phyloP scores from a whole-genome alignment of 2,888 invertebrate genomes.

The Orgyia antiqua region DNA sequence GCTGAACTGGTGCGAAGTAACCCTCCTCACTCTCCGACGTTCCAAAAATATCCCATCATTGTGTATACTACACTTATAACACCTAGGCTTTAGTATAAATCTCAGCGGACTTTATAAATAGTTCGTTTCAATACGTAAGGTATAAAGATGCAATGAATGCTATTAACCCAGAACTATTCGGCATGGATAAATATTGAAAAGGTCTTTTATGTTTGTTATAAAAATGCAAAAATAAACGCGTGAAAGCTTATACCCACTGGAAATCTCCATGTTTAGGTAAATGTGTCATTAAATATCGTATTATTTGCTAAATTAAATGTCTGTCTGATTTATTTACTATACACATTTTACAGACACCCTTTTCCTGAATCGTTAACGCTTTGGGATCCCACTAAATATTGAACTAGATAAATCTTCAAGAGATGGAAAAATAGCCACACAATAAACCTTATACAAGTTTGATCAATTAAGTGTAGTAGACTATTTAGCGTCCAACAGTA shows the following conservation, averaged over 20 bases:
- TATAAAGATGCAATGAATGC: slow-evolving; percentile 28
- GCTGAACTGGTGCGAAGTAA: slow-evolving; percentile 46
- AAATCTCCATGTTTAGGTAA: slow-evolving; percentile 7
- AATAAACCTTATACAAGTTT: too few relatives aligned
- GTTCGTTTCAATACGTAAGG: slow-evolving; percentile 30
- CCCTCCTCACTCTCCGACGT: slow-evolving; percentile 44
- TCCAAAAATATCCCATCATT: slow-evolving; percentile 70
- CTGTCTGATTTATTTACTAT: too few relatives aligned
- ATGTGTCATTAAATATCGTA: slow-evolving; percentile 5
- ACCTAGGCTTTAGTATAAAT: slow-evolving; percentile 63
- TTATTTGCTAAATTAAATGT: too few relatives aligned
- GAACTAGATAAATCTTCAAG: too few relatives aligned
- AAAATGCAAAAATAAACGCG: slow-evolving; percentile 1
- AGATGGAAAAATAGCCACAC: too few relatives aligned
- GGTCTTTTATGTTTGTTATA: slow-evolving; percentile 1
- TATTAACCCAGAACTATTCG: slow-evolving; percentile 34
- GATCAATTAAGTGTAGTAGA: too few relatives aligned
- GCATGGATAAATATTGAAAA: slow-evolving; percentile 16
- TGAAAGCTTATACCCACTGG: slow-evolving; percentile 7
- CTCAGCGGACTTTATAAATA: slow-evolving; percentile 57
- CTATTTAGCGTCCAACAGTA: too few relatives aligned
- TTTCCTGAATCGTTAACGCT: too few relatives aligned
- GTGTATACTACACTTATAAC: slow-evolving; percentile 72
- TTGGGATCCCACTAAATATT: too few relatives aligned
- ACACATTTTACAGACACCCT: too few relatives aligned